Base-by-base conservation (phyloP, 2,888 invertebrate genomes). In the Ptilodon capucinus region DNA sequence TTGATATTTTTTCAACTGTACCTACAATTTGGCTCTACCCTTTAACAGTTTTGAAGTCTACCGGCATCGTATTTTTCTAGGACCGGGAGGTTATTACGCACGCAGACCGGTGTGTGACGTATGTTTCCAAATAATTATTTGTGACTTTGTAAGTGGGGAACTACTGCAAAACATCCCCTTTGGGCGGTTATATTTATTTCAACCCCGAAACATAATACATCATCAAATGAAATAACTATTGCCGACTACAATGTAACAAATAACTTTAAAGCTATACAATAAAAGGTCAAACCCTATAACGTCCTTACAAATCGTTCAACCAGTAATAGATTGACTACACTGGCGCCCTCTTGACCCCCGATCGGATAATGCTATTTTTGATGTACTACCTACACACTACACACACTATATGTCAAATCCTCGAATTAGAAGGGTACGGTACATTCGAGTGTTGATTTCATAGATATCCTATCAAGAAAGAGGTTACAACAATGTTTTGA, bases 401-500 rank as follows among this genome's bases (percentile, higher is more conserved):
- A 42, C 53, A 63, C 55, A 2, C 8, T 35, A 35, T 35, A 4
- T 6, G 14, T 14, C 14, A 16, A n/a, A 19, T 2, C 4, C 38
- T 11, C 7, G n/a, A 38, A 11, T 19, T 51, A 60, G 54, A 70
- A 73, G 65, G 53, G 51, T 57, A 46, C 60, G 59, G 56, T 39
- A 18, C 49, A 48, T 32, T 69, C 51, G 66, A 68, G 69, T 60
- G 64, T 53, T 55, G 65, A 62, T 68, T 54, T 63, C 46, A 48
- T 55, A 57, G 57, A 72, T 71, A 74, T 54, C 51, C 51, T 68
- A 65, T 68, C 64, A 61, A 9, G 23, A 7, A 23, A 23, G 5
- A 23, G 23, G 23, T n/a, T n/a, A n/a, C n/a, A n/a, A 23, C 8
- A 9, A 8, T 23, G 23, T 23, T 23, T 23, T 4, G 9, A 23